A percentile compares a stretch with the other conserved stretches of the same genome.
phyloP scores from a whole-genome alignment of 2,113 vertebrate species.

The Lucifuga dentata region DNA sequence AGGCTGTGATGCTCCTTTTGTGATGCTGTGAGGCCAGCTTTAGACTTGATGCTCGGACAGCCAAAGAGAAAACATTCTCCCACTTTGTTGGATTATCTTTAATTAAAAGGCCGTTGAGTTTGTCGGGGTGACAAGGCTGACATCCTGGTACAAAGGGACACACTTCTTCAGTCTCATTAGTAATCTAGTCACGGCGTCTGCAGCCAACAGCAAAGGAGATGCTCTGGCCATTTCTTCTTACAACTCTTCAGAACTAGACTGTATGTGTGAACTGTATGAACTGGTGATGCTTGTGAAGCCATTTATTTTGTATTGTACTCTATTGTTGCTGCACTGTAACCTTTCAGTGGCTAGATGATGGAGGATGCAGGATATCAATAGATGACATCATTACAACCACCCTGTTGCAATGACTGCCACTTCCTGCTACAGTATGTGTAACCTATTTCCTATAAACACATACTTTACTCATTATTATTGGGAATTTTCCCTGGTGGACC shows the following conservation, averaged over 20 bases:
- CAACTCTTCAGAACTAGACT: slow-evolving; percentile 15
- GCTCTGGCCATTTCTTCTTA: slow-evolving; percentile 3
- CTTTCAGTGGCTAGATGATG: too few species aligned
- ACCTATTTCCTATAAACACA: not conserved
- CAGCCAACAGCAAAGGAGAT: not conserved
- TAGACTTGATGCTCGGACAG: too few species aligned
- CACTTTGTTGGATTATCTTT: not conserved
- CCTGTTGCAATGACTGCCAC: not conserved
- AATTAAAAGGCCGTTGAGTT: not conserved
- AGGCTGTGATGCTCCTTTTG: too few species aligned
- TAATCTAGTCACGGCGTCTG: slow-evolving; percentile 21
- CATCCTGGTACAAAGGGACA: slow-evolving; percentile 4
- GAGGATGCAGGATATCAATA: too few species aligned
- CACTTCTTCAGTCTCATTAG: slow-evolving; percentile 35
- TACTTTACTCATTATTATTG: not conserved
- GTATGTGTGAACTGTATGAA: slow-evolving; percentile 18
- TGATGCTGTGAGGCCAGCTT: too few species aligned
- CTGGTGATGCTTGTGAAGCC: too few species aligned
- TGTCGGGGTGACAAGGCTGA: not conserved
- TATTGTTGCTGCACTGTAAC: too few species aligned
- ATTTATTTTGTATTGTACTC: too few species aligned
- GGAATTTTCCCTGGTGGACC: not conserved
- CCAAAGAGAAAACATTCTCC: not conserved
- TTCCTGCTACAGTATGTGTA: not conserved
- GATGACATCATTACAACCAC: too few species aligned